Conservation (phyloP, 2,113 vertebrate genomes). For the Stictonetta naevosa region DNA sequence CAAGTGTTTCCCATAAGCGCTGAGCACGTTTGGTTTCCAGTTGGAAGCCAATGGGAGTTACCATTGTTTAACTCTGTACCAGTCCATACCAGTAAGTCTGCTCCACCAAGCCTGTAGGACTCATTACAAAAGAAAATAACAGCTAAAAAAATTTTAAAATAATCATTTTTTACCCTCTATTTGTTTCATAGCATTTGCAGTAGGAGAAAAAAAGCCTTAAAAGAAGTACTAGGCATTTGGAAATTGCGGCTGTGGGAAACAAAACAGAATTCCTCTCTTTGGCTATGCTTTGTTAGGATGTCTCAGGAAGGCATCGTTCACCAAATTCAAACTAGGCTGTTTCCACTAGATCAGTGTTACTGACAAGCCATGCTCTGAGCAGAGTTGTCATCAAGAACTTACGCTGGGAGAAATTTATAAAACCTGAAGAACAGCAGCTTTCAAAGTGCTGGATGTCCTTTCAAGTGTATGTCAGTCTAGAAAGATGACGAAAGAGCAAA, state of each 20-base stretch:
- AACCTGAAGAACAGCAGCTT: conserved; percentile 55
- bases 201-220: neutral
- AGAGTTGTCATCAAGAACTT: conserved; percentile 37
- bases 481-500: neutral
- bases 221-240: neutral
- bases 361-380: neutral
- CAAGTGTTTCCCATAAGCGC: neutral
- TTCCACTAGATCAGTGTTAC: conserved; percentile 3
- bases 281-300: neutral
- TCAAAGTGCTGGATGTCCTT: neutral
- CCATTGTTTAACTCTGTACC: neutral
- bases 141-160: neutral
- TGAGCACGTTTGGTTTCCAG: neutral
- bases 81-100: neutral
- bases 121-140: neutral
- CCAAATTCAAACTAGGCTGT: neutral
- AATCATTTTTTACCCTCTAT: neutral
- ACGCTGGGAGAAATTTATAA: conserved; percentile 36
- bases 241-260: neutral
- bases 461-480: neutral
- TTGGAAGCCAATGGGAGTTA: neutral
- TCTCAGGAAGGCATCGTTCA: neutral
- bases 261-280: fast-evolving
- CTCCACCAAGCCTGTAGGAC: neutral
- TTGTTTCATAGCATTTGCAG: neutral